Base-by-base conservation (phyloP, 2,113 vertebrate species). In the Xyliphius kryptos region DNA sequence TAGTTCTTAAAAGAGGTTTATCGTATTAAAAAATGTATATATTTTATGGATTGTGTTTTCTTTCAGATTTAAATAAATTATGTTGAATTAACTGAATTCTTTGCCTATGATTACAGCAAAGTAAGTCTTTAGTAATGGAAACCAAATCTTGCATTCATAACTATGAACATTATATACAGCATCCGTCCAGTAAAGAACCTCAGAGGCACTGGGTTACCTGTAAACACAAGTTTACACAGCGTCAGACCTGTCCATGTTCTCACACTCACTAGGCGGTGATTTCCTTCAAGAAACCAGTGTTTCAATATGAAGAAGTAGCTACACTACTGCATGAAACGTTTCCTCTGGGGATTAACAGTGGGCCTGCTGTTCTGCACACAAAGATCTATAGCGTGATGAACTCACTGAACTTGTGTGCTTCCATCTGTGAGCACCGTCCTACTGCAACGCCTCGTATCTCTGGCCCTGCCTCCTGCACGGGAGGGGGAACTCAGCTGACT, bases 371-470 rank as follows among this genome's bases (percentile, higher is more conserved):
- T 67, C 49, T 53, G 40, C 21, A 67, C 17, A 63, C 50, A 3
- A 63, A 57, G 53, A 41, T 53, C 64, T 71, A 61, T 22, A 19
- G 50, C 47, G n/a, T 46, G 61, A 50, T 66, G 67, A 66, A 73
- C 57, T 62, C 63, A 1, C 2, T 69, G 71, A 70, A 66, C 67
- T 40, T 50, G 11, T 15, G 1, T 6, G 38, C 1, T 57, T 43
- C 54, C 38, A 43, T 57, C 12, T 43, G 14, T 13, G 16, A 53
- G 26, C 38, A 9, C 12, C 49, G 38, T 40, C 40, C 48, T 20
- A 12, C 15, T 13, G 26, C 48, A 37, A n/a, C 58, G 3, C 53
- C 63, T 59, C 22, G 51, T 20, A 5, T 14, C 17, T 57, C 15
- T 5, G 38, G 5, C 46, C 16, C 52, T 46, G 19, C 55, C 55